Percentiles rank a stretch among this genome's conserved stretches.
Evolutionary conservation across 1,140 invertebrate genomes (phyloP).

Genomic region (Yoshiicerus persimilis): DNA sequence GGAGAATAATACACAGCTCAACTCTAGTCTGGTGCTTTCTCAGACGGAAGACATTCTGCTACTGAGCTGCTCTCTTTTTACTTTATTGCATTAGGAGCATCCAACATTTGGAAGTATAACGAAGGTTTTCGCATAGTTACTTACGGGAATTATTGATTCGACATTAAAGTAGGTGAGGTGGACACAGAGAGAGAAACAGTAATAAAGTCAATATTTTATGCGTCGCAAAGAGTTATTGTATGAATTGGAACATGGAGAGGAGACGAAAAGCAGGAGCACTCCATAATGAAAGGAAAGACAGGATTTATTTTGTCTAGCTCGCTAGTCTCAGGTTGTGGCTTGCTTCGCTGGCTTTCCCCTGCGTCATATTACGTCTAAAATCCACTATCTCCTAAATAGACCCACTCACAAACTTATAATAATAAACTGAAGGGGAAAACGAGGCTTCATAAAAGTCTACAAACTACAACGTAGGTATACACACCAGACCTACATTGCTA

Average conservation of each 20-base stretch:
- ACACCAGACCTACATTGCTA: not conserved
- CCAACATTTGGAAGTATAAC: not conserved
- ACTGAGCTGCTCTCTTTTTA: not conserved
- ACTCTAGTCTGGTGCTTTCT: not conserved
- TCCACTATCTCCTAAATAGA: not conserved
- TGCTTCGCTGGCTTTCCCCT: not conserved
- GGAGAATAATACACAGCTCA: not conserved
- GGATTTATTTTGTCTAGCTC: not conserved
- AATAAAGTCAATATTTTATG: conserved; percentile 31
- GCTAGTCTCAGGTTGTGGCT: not conserved
- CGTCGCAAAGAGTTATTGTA: not conserved
- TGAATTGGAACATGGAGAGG: not conserved
- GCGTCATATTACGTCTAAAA: not conserved
- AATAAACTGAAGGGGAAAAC: not conserved
- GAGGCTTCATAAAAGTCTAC: not conserved
- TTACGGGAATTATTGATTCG: conserved; percentile 8
- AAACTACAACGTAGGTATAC: too few species aligned
- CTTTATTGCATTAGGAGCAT: not conserved
- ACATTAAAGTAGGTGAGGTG: conserved; percentile 12
- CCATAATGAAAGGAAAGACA: not conserved
- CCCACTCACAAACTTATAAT: not conserved
- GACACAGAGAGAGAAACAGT: not conserved
- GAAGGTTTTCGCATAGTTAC: not conserved
- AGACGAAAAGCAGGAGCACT: not conserved
- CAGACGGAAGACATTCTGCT: not conserved